phyloP scores from a whole-genome alignment of 1,140 invertebrate species.

The Anadara kagoshimensis region DNA sequence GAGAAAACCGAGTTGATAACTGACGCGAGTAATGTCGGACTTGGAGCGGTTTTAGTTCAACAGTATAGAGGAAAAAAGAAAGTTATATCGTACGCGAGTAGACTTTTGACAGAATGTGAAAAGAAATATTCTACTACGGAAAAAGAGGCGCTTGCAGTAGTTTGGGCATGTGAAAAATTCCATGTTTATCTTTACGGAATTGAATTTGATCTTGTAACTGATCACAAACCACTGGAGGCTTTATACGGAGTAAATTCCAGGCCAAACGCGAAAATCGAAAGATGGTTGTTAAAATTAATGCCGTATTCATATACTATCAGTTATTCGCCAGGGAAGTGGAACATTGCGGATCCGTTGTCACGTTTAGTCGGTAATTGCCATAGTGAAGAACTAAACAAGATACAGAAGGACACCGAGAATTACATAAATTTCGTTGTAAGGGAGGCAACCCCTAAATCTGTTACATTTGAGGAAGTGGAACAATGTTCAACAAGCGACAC shows the following conservation, averaged over 20 bases:
- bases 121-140: conserved; percentile 71
- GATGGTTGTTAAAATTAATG: conserved; percentile 43
- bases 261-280: conserved; percentile 38
- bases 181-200: conserved; percentile 69
- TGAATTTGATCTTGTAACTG: conserved; percentile 66
- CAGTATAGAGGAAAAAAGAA: not conserved
- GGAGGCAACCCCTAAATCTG: conserved; percentile 6
- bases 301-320: conserved; percentile 35
- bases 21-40: conserved; percentile 19
- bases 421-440: conserved; percentile 26
- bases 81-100: conserved; percentile 38
- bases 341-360: conserved; percentile 41
- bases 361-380: not conserved
- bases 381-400: not conserved
- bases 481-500: conserved; percentile 10
- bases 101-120: conserved; percentile 38
- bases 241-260: conserved; percentile 29
- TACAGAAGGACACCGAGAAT: conserved; percentile 17
- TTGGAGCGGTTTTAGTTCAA: conserved; percentile 51
- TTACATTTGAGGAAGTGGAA: conserved; percentile 19
- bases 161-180: conserved; percentile 72
- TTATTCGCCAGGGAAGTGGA: conserved; percentile 32
- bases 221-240: conserved; percentile 59
- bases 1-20: conserved; percentile 14
- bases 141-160: conserved; percentile 69